Percentiles rank a stretch among this genome's conserved stretches.
Conservation (phyloP, 2,113 vertebrate genomes). For the Lampris incognitus region DNA sequence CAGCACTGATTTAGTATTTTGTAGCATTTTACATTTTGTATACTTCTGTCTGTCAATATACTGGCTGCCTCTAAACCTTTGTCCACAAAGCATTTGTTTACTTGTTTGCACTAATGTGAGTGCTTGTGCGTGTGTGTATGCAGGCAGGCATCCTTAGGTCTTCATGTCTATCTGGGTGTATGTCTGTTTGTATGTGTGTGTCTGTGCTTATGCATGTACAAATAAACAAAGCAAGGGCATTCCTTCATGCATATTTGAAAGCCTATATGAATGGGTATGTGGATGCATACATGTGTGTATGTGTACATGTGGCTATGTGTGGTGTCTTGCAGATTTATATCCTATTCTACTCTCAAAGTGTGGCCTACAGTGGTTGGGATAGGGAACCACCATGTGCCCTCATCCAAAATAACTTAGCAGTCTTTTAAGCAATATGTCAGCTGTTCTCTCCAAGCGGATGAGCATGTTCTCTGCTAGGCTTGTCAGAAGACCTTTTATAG, state of each 20-base stretch:
- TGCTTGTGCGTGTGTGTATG: neutral
- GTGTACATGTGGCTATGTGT: neutral
- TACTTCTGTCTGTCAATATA: too few species aligned
- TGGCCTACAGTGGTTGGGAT: neutral
- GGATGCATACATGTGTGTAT: neutral
- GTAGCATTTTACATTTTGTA: neutral
- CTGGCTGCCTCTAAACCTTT: too few species aligned
- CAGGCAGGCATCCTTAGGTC: neutral
- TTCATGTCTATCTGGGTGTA: neutral
- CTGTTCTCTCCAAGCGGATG: neutral
- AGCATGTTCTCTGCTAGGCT: neutral
- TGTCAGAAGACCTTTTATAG: neutral
- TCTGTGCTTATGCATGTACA: neutral
- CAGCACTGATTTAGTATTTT: too few species aligned
- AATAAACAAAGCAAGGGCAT: too few species aligned
- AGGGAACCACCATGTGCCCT: neutral
- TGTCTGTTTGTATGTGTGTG: neutral
- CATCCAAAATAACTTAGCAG: conserved; percentile 13
- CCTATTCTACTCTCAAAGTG: neutral
- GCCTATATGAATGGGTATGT: neutral
- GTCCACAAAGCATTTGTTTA: neutral
- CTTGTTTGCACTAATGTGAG: neutral
- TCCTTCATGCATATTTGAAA: neutral
- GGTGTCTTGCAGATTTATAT: neutral
- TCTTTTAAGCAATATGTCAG: neutral